Evolutionary conservation across 2,797 vertebrate genomes (phyloP), one percentile per base, ranked within the genome.

Genomic region (Myoxocephalus aenaeus): DNA sequence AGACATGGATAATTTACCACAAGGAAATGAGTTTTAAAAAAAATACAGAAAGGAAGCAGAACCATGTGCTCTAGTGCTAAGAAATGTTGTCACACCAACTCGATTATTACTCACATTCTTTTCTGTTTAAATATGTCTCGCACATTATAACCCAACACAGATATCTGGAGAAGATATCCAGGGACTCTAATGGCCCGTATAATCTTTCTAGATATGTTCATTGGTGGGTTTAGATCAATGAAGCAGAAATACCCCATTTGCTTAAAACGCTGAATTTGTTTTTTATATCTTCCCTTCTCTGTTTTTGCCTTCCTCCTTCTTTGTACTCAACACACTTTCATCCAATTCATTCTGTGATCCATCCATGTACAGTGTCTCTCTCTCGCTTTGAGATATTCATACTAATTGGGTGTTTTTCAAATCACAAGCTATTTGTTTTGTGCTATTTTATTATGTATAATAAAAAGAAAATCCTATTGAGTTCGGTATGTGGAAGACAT

Each of bases 11-110:
- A 46, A 71, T 11, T 57, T 36, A 46, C n/a, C 46, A 22, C 1
- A 2, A 61, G 65, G 65, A 87, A 59, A 1, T 57, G 38, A 61
- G 65, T 29, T 29, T n/a, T 3, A 18, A 48, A 6, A 14, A 18
- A 48, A 64, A 54, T 64, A 58, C 7, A 62, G 44, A 57, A 54
- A 70, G 59, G 48, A 82, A 79, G 56, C 53, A 46, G 22, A 65
- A 15, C 15, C 20, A 12, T 61, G 62, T 34, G 27, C 7, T 14
- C 0, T 58, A 29, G 58, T 57, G 29, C 42, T 64, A 29, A 66
- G 25, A 70, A 40, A 64, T 65, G 0, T 67, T 53, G 48, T 59
- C 34, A 51, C 25, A 27, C 53, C 13, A 56, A 53, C 51, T 14
- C 15, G 46, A 67, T 54, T 59, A 27, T 79, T 53, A 3, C 38